Percentiles rank a stretch among this genome's conserved stretches.
These are phyloP conservation scores for Percopsis omiscomaycus DNA, from an alignment of 2,797 vertebrate genomes.

Conservation along the genomic window DNA sequence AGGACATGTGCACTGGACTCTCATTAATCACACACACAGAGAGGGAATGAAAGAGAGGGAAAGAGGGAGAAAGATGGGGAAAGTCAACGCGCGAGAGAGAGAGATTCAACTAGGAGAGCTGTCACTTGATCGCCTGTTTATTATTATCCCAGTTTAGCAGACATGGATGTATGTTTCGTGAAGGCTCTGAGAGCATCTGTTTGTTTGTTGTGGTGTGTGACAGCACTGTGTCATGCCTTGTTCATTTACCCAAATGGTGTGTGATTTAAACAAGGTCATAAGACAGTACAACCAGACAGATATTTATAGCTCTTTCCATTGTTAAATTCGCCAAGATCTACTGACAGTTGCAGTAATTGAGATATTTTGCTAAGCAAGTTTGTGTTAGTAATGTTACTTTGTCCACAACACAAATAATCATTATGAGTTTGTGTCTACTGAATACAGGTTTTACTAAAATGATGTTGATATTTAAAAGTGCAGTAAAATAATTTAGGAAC, in stretches of 20 bases:
- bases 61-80: conserved; percentile 36
- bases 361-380: too few species aligned
- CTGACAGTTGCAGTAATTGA: conserved; percentile 2
- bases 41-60: conserved; percentile 36
- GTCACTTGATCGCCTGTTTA: conserved; percentile 28
- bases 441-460: too few species aligned
- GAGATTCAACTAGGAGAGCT: conserved; percentile 13
- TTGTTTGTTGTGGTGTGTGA: neutral
- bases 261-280: neutral
- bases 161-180: neutral
- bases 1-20: conserved; percentile 73
- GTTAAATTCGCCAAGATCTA: conserved; percentile 20
- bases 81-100: conserved; percentile 23
- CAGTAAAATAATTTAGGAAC: too few species aligned
- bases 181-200: neutral
- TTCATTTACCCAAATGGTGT: neutral
- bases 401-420: too few species aligned
- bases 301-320: conserved; percentile 42
- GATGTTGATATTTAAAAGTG: too few species aligned
- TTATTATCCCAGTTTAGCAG: neutral
- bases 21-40: conserved; percentile 67
- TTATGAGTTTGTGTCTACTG: too few species aligned
- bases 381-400: too few species aligned
- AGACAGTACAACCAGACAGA: neutral
- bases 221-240: conserved; percentile 1